Evolutionary conservation across 2,888 invertebrate species (phyloP), one percentile per base, ranked within the genome.

Genomic region (Danaus chrysippus): DNA sequence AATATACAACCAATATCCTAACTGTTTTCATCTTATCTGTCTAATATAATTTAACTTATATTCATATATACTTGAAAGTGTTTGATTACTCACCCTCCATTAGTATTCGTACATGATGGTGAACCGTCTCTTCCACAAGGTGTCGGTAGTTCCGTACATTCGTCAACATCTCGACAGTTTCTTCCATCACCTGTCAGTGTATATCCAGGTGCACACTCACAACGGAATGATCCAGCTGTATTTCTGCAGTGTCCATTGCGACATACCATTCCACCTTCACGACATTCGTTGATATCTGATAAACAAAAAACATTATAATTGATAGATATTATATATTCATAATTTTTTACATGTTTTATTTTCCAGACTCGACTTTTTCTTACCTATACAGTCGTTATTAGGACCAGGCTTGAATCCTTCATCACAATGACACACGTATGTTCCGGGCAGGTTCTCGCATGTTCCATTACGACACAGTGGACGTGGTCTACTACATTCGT

Each of bases 201-300:
- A 81, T 96, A 97, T 0, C 97, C 97, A 17, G 94, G 91, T 8
- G 95, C 94, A 82, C 97, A 97, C 78, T 95, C 95, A 83, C 96
- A 97, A 68, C 92, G 92, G 86, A 95, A 97, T 17, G 95, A 95
- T 42, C 96, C 96, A 62, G 94, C 88, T 1, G 94, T 94, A 84
- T 97, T 97, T 70, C 94, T 92, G 76, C 97, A 97, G 58, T 95
- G 92, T 0, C 96, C 96, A 77, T 97, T 97, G 71, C 96, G 93
- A 78, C 98, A 98, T 62, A 96, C 93, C 84, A 95, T 95, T 56
- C 96, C 95, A 91, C 95, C 95, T 77, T 94, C 94, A 71, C 95
- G 93, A 73, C 97, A 97, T 83, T 97, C 97, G 83, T 97, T 96
- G 63, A 96, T 92, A 79, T 95, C 95, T 94, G 67, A 2, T 11